These are phyloP conservation scores for Apodemia zela DNA, from an alignment of 2,888 invertebrate species.

Conservation along the genomic window DNA sequence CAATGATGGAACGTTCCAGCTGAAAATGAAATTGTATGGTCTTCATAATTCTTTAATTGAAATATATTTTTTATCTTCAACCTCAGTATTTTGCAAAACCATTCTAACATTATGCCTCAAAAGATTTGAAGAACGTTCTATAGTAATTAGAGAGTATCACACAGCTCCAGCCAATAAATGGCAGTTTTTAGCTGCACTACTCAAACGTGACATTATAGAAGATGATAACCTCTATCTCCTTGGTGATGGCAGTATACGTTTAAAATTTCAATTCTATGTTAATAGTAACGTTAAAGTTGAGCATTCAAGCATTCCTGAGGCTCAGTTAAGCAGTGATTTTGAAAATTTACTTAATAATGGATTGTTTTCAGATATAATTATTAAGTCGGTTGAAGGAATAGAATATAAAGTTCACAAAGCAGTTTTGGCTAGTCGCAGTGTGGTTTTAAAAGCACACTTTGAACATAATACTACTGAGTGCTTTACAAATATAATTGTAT, in stretches of 20 bases:
- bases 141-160: slow-evolving; percentile 12
- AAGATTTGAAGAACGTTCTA: slow-evolving; percentile 39
- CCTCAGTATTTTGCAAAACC: slow-evolving; percentile 61
- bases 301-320: slow-evolving; percentile 48
- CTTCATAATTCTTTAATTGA: slow-evolving; percentile 66
- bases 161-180: slow-evolving; percentile 5
- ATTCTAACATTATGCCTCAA: slow-evolving; percentile 62
- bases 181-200: slow-evolving; percentile 12
- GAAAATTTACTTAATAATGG: slow-evolving; percentile 61
- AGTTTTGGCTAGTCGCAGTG: slow-evolving; percentile 64
- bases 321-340: slow-evolving; percentile 63
- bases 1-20: slow-evolving; percentile 52
- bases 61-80: slow-evolving; percentile 62
- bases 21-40: slow-evolving; percentile 69
- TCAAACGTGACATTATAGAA: slow-evolving; percentile 10
- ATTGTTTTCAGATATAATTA: slow-evolving; percentile 62
- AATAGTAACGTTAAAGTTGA: slow-evolving; percentile 65
- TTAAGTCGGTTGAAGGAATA: slow-evolving; percentile 61
- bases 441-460: slow-evolving; percentile 67
- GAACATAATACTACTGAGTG: slow-evolving; percentile 69
- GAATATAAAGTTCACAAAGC: slow-evolving; percentile 69
- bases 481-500: slow-evolving; percentile 59
- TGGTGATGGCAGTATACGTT: slow-evolving; percentile 60
- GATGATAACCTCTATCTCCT: slow-evolving; percentile 29
- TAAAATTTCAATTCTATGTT: slow-evolving; percentile 68